Evolutionary conservation across 2,888 invertebrate genomes (phyloP), one percentile per base, ranked within the genome.

Genomic region (Sarcophaga caerulescens): DNA sequence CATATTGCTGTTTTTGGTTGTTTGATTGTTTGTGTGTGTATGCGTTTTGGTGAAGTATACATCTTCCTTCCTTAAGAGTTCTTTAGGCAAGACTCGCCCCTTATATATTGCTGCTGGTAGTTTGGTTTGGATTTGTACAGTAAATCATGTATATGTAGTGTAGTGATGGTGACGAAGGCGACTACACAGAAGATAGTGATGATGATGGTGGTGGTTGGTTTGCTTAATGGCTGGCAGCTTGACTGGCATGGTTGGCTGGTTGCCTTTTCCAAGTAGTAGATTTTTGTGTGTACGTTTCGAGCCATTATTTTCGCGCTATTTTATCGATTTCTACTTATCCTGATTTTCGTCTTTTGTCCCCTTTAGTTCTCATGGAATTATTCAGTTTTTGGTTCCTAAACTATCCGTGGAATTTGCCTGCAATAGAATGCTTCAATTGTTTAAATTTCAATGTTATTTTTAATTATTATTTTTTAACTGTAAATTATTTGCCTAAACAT

Each of bases 121-220:
- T 73, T 25, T 52, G 80, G 52, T 17, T 35, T 66, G 71, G 66
- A 71, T 76, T 57, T 84, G 81, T 81, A 77, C 77, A 74, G 74
- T 77, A 77, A 81, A 81, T 75, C 45, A 76, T 81, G 19, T 68
- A n/a, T 59, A 45, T 75, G 65, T 35, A 35, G 35, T 35, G 35
- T 35, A 35, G 47, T 63, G 47, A 60, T 62, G 25, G 35, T 68
- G 68, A 52, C 57, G 57, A 70, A 45, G 73, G 23, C 68, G 63
- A 35, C 35, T 35, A 35, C 8, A 35, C 35, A 8, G 35, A 35
- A 10, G 8, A 35, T 35, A 6, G 47, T 63, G 60, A 60, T 62
- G 25, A 47, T 68, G 63, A 52, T 63, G 45, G 65, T 59, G 73
- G 23, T 73, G 63, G 59, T 81, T 81, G 69, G 14, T 70, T 85